A percentile compares a stretch with the other conserved stretches of the same genome.
phyloP scores from a whole-genome alignment of 1,140 invertebrate genomes.

The Triops longicaudatus region DNA sequence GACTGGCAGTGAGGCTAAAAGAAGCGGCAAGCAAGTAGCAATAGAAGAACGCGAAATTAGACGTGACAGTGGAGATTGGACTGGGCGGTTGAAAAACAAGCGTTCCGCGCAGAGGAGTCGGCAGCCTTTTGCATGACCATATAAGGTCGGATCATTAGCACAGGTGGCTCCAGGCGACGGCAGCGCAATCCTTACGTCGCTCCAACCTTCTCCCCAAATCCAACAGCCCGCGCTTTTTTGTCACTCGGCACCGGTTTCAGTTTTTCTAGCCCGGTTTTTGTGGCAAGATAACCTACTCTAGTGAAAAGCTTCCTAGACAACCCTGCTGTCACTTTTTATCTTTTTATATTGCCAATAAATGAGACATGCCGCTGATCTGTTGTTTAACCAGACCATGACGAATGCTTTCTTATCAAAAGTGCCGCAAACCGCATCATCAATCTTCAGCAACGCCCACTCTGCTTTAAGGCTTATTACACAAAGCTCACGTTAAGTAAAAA shows the following conservation, averaged over 20 bases:
- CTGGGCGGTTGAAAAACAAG: background rate
- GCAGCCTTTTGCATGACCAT: background rate
- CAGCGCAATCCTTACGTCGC: background rate
- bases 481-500: too few species aligned
- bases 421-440: background rate
- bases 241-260: background rate
- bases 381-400: conserved; percentile 11
- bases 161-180: background rate
- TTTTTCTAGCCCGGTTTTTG: background rate
- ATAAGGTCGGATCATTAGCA: conserved; percentile 11
- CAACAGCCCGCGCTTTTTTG: background rate
- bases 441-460: background rate
- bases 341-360: conserved; percentile 10
- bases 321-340: background rate
- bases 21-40: background rate
- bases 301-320: background rate
- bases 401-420: background rate
- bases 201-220: background rate
- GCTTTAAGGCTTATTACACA: background rate
- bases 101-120: background rate
- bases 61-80: background rate
- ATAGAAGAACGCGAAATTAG: background rate
- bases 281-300: background rate
- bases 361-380: conserved; percentile 14
- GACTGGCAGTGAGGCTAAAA: too few species aligned